Base-by-base conservation (phyloP, 2,113 vertebrate species). In the Anoplopoma fimbria region DNA sequence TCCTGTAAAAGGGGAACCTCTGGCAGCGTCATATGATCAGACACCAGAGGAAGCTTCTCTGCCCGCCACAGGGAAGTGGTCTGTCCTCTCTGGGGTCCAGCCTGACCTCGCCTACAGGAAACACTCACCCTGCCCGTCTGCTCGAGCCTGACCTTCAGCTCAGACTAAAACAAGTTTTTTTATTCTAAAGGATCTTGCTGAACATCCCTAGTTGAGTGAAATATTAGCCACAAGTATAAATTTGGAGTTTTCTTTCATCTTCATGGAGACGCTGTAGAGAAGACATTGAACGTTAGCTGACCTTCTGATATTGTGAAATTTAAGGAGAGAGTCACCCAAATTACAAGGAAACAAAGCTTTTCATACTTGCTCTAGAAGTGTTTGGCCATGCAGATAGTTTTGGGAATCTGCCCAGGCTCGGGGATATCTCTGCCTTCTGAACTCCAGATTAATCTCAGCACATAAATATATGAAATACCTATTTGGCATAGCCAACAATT, bases 1-100 rank as follows among this genome's bases (percentile, higher is more conserved):
- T 86, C 69, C 75, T 71, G 34, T 36, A 1, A 84, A 85, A 79
- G 40, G 73, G 83, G 86, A 89, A 89, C 84, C 78, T 73, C 75
- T 79, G n/a, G 40, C 38, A 23, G 47, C 15, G 53, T 76, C 77
- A 81, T 74, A 51, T 88, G 83, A 84, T 57, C 51, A 55, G 27
- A 31, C 31, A 6, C 19, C 9, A 33, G 27, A 60, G 58, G 58
- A 60, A 60, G 58, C 58, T 9, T 60, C 29, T 60, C 29, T 33
- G 1, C 2, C 15, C 8, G 58, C 58, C 3, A 60, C 29, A 60
- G 58, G 58, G 29, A 60, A 60, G 58, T 60, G 58, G 58, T 60
- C 58, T 15, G 29, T 33, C 17, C 58, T 60, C 29, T 9, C 57
- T 60, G 57, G 27, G 17, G 57, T 19, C 29, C 21, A 55, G 27